phyloP scores from a whole-genome alignment of 1,140 invertebrate genomes.

The Zaprionus inermis region DNA sequence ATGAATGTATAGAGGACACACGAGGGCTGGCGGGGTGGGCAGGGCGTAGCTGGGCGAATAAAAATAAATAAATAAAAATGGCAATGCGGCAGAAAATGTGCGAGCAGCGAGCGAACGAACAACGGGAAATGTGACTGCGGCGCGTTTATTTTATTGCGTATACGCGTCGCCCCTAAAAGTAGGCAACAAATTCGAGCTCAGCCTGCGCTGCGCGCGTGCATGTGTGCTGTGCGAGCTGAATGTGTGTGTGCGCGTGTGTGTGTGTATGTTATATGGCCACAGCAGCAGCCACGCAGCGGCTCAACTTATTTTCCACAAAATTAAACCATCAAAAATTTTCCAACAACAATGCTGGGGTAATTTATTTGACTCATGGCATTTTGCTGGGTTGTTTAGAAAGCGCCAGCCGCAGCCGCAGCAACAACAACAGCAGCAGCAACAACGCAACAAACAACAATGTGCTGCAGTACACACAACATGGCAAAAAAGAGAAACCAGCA shows the following conservation, averaged over 20 bases:
- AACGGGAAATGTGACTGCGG: conserved; percentile 71
- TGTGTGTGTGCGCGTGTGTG: conserved; percentile 29
- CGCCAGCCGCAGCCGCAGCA: conserved; percentile 47
- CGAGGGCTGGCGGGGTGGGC: conserved; percentile 13
- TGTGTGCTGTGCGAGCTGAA: conserved; percentile 41
- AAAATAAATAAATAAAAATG: conserved; percentile 59
- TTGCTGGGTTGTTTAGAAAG: conserved; percentile 61
- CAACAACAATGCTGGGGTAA: conserved; percentile 80
- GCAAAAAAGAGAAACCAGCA: conserved; percentile 36
- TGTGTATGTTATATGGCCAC: conserved; percentile 67
- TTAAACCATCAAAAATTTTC: conserved; percentile 83
- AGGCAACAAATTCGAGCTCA: conserved; percentile 59
- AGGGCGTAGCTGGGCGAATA: conserved; percentile 30
- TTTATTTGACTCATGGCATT: conserved; percentile 80
- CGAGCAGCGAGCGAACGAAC: conserved; percentile 50
- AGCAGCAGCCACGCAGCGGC: conserved; percentile 78
- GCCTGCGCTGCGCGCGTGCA: conserved; percentile 3
- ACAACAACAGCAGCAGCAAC: conserved; percentile 17
- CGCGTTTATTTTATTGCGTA: conserved; percentile 82
- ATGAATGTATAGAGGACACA: conserved; percentile 78
- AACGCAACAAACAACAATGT: conserved; percentile 31
- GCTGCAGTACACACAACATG: conserved; percentile 45
- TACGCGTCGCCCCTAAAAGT: conserved; percentile 67
- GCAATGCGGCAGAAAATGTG: conserved; percentile 79
- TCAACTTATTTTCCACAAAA: conserved; percentile 82